Conservation (phyloP, 2,113 vertebrate genomes). For the Daphoenositta chrysoptera region DNA sequence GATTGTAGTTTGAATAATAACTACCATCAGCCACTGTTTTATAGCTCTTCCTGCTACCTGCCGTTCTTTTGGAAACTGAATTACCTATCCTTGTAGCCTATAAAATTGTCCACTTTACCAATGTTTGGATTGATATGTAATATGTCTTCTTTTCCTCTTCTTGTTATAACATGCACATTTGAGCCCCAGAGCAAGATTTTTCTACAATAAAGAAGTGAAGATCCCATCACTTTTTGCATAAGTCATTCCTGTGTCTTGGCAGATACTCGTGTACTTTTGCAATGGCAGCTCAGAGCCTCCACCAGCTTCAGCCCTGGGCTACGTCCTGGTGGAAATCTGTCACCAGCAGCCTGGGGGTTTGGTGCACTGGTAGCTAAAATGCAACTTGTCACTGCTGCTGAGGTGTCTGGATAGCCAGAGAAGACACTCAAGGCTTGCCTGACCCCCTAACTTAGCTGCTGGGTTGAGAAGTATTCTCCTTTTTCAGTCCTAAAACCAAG, state of each 20-base stretch:
- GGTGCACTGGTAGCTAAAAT: not conserved
- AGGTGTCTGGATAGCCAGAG: not conserved
- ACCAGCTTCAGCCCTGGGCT: not conserved
- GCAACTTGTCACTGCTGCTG: not conserved
- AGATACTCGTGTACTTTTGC: not conserved
- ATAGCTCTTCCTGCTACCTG: not conserved
- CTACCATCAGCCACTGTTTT: not conserved
- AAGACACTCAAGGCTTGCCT: rapidly evolving
- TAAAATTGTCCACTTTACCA: not conserved
- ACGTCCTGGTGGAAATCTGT: rapidly evolving
- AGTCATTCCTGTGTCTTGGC: not conserved
- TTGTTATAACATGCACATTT: not conserved
- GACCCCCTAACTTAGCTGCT: not conserved
- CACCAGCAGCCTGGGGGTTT: not conserved
- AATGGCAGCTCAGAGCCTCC: not conserved
- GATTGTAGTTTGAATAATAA: not conserved
- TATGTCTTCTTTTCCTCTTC: not conserved
- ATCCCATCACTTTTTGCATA: not conserved
- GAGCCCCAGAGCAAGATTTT: not conserved
- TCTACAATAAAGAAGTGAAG: not conserved
- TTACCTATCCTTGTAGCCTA: not conserved
- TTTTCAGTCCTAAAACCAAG: not conserved
- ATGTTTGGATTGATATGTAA: not conserved
- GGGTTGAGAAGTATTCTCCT: not conserved
- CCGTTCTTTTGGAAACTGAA: not conserved